Conservation (phyloP, 2,113 vertebrate genomes). For the Oncorhynchus clarkii region DNA sequence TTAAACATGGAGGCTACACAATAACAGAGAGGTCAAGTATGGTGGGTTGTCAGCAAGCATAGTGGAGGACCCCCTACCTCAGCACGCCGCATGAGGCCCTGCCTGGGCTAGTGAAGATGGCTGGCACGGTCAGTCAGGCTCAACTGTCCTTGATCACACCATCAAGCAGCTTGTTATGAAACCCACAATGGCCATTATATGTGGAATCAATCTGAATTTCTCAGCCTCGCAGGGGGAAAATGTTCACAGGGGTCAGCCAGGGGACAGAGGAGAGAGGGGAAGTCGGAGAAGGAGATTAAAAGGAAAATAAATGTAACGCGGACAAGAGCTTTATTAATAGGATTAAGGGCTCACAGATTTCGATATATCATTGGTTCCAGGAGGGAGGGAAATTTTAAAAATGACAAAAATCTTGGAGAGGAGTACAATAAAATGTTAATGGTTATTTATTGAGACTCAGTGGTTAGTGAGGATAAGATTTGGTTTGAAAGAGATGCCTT, state of each 20-base stretch:
- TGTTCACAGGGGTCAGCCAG: slow-evolving; percentile 79
- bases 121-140: slow-evolving; percentile 58
- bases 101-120: slow-evolving; percentile 50
- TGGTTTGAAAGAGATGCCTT: slow-evolving; percentile 38
- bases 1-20: slow-evolving; percentile 9
- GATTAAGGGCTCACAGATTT: slow-evolving; percentile 84
- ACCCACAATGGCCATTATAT: slow-evolving; percentile 70
- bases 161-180: slow-evolving; percentile 71
- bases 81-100: slow-evolving; percentile 27
- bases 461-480: slow-evolving; percentile 34
- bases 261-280: slow-evolving; percentile 73
- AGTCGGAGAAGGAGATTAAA: slow-evolving; percentile 76
- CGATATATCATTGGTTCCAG: slow-evolving; percentile 70
- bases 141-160: slow-evolving; percentile 67
- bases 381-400: slow-evolving; percentile 65
- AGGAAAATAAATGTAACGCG: slow-evolving; percentile 85
- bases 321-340: slow-evolving; percentile 87
- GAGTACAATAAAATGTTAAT: slow-evolving; percentile 52
- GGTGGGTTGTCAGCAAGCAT: slow-evolving; percentile 13
- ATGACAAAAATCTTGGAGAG: slow-evolving; percentile 50
- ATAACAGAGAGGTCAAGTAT: slow-evolving; percentile 19
- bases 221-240: slow-evolving; percentile 67
- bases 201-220: slow-evolving; percentile 74
- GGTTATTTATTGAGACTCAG: slow-evolving; percentile 63
- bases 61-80: slow-evolving; percentile 30